Conservation (phyloP, 2,888 invertebrate species). For the Drosophila meridionalis region DNA sequence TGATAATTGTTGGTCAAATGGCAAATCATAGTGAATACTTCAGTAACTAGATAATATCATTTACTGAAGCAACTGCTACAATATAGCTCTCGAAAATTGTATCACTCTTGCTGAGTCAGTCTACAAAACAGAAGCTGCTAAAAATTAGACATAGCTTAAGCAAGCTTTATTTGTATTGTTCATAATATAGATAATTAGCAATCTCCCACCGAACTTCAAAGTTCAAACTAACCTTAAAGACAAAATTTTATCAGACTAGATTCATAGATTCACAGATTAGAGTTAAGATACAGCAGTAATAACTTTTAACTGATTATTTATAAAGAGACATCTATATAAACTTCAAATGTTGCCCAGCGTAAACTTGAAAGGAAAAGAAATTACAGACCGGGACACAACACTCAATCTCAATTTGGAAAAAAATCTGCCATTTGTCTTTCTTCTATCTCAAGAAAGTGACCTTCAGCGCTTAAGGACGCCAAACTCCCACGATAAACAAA, state of each 20-base stretch:
- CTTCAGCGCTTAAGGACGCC: slow-evolving; percentile 7
- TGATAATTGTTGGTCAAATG: not conserved
- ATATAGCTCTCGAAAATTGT: not conserved
- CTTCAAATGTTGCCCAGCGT: too few relatives aligned
- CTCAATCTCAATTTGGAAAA: slow-evolving; percentile 2
- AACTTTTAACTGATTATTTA: not conserved
- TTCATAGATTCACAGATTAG: not conserved
- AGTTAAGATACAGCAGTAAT: not conserved
- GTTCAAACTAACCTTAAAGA: not conserved
- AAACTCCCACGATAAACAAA: slow-evolving; percentile 2
- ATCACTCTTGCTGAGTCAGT: not conserved
- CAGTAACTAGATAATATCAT: not conserved
- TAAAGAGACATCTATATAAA: not conserved
- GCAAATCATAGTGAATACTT: not conserved
- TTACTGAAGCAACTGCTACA: not conserved
- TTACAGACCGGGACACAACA: not conserved
- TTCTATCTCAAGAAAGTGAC: slow-evolving; percentile 2
- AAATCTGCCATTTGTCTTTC: slow-evolving; percentile 5
- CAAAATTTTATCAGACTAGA: not conserved
- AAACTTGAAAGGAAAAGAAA: not conserved
- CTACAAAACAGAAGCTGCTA: not conserved
- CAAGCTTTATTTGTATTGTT: not conserved
- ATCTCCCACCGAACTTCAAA: not conserved
- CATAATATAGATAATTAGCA: not conserved
- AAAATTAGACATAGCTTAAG: not conserved